Base-by-base conservation (phyloP, 2,888 invertebrate species). In the Axea sp. region DNA sequence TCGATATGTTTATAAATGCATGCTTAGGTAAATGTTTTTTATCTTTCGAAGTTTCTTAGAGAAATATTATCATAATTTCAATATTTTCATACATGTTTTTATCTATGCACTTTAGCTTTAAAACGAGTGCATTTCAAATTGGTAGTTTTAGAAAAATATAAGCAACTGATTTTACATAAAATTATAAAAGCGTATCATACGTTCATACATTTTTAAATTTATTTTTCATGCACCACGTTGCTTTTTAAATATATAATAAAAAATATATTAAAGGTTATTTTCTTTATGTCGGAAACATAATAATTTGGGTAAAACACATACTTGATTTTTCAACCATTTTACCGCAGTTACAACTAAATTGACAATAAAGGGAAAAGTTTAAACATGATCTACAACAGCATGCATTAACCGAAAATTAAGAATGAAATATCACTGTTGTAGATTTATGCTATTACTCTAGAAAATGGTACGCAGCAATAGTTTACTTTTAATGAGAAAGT, bases 341-440 rank as follows among this genome's bases (percentile, higher is more conserved):
- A 19, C 12, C 14, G 22, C 12, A 53, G 17, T 53, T 45, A 7
- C 47, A 65, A 11, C 55, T 37, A 31, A 39, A 47, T 17, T 11
- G 67, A 41, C 22, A 35, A 49, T 47, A 67, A 49, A 57, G 31
- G 55, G 24, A 41, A 45, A 64, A 37, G 47, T 49, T 67, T 57
- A 67, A 65, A 67, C 47, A 57, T 67, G 67, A 67, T 67, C 67
- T 67, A 67, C 49, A 41, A 47, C 67, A 30, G 30, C 49, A 39
- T 41, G 57, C 49, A 57, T 67, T 67, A 67, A 67, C 57, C 67
- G 57, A 67, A 67, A 67, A 67, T 67, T 67, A 67, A 57, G 57
- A 67, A 57, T 67, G 67, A 67, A 67, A 57, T 67, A 67, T 57
- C 14, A 55, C 65, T 37, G 47, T 24, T 47, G 65, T 57, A 67